Evolutionary conservation across 2,113 vertebrate genomes (phyloP).

Genomic region (Mustelus asterias): DNA sequence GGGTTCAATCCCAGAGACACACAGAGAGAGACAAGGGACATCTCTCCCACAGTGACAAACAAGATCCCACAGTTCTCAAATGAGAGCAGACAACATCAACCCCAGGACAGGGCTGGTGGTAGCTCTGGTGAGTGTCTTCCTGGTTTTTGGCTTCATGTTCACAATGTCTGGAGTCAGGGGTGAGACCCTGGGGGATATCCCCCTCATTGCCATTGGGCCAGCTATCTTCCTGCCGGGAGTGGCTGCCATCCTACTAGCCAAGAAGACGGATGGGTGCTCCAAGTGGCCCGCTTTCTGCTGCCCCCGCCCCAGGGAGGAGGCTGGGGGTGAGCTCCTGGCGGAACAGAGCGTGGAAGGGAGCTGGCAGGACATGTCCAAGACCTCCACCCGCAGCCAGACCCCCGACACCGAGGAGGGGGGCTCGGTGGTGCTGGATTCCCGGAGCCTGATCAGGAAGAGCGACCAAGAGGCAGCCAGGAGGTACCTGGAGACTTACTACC

Average conservation of each 20-base stretch:
- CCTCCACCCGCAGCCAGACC: not conserved
- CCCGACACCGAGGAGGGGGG: constrained; percentile 37
- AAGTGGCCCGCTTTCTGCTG: constrained; percentile 63
- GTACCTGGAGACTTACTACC: constrained; percentile 62
- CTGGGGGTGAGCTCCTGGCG: constrained; percentile 58
- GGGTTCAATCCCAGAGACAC: not conserved
- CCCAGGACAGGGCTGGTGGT: constrained; percentile 73
- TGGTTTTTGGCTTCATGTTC: constrained; percentile 80
- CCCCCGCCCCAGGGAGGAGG: constrained; percentile 52
- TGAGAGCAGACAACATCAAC: constrained; percentile 72
- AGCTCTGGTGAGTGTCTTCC: constrained; percentile 70
- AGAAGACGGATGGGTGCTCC: constrained; percentile 69
- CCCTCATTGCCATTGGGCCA: constrained; percentile 69
- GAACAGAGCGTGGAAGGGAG: constrained; percentile 50
- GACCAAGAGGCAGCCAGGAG: constrained; percentile 56
- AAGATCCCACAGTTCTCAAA: constrained; percentile 28
- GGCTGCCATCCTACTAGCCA: constrained; percentile 64
- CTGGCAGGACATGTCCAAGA: constrained; percentile 54
- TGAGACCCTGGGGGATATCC: constrained; percentile 68
- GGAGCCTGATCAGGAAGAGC: constrained; percentile 48
- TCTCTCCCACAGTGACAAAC: not conserved
- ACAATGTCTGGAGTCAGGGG: constrained; percentile 74
- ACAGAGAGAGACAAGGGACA: not conserved
- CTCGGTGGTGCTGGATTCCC: constrained; percentile 47
- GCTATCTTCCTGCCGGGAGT: constrained; percentile 74